Percentiles rank a stretch among this genome's conserved stretches.
Evolutionary conservation across 2,797 vertebrate species (phyloP).

Genomic region (Channa striata): DNA sequence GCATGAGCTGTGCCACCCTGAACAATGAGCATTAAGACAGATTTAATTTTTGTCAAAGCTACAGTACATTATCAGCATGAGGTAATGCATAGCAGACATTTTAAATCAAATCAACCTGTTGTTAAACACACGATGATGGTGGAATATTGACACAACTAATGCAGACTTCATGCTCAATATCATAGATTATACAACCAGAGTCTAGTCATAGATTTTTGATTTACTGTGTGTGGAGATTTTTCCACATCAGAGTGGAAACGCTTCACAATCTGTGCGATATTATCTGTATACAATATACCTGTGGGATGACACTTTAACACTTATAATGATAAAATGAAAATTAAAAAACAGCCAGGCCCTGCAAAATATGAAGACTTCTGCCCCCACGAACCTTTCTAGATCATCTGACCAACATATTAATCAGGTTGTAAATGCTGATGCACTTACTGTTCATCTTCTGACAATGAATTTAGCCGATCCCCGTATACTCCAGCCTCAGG

Average conservation of each 20-base stretch:
- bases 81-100: slow-evolving; percentile 64
- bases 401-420: slow-evolving; percentile 8
- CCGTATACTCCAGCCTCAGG: slow-evolving; percentile 5
- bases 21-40: slow-evolving; percentile 37
- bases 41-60: slow-evolving; percentile 41
- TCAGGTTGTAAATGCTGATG: slow-evolving; percentile 44
- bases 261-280: too few species aligned
- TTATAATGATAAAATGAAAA: too few species aligned
- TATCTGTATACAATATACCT: too few species aligned
- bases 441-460: slow-evolving; percentile 11
- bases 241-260: too few species aligned
- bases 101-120: slow-evolving; percentile 58
- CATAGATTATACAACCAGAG: slow-evolving; percentile 30
- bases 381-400: background rate
- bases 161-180: slow-evolving; percentile 33
- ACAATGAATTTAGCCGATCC: slow-evolving; percentile 54
- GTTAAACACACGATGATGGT: slow-evolving; percentile 50
- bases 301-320: too few species aligned
- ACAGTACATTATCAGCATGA: slow-evolving; percentile 48
- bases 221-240: too few species aligned
- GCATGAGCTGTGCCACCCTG: slow-evolving; percentile 28
- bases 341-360: too few species aligned
- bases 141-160: slow-evolving; percentile 49
- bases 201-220: too few species aligned
- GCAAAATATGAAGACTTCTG: too few species aligned